Percentiles rank a stretch among this genome's conserved stretches.
Conservation (phyloP, 2,797 vertebrate species). For the Gymnopithys bicolor region DNA sequence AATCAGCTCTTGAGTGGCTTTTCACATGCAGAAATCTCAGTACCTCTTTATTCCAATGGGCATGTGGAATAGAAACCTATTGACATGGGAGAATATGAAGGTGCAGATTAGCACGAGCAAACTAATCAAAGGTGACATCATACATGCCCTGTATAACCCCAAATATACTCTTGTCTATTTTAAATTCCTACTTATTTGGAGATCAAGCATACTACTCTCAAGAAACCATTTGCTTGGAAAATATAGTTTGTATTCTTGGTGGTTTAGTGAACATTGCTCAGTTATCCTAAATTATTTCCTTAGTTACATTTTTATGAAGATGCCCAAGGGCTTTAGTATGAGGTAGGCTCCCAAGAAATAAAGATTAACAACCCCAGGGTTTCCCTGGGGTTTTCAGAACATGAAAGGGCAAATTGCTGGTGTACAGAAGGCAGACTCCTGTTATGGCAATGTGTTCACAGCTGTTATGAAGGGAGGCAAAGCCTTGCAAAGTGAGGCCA, state of each 20-base stretch:
- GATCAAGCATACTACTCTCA: not conserved
- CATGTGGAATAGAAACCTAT: not conserved
- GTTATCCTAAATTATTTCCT: not conserved
- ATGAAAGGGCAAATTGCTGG: constrained; percentile 23
- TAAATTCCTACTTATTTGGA: not conserved
- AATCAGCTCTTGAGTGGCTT: not conserved
- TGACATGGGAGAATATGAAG: not conserved
- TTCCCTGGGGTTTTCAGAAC: constrained; percentile 33
- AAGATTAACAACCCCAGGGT: not conserved
- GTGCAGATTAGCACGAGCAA: not conserved
- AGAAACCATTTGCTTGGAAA: not conserved
- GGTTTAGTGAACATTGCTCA: not conserved
- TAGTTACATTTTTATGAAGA: constrained; percentile 11
- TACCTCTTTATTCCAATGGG: not conserved
- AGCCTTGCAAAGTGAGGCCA: constrained; percentile 22
- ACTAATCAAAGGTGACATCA: not conserved
- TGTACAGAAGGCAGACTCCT: constrained; percentile 33
- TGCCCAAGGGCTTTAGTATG: not conserved
- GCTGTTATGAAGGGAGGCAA: constrained; percentile 45
- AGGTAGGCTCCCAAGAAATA: not conserved
- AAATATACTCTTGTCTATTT: not conserved
- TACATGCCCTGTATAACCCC: not conserved
- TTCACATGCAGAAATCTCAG: not conserved
- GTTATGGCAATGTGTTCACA: constrained; percentile 33
- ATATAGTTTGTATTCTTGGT: not conserved